Conservation (phyloP, 2,888 invertebrate species). For the Prostheceraeus crozeri region DNA sequence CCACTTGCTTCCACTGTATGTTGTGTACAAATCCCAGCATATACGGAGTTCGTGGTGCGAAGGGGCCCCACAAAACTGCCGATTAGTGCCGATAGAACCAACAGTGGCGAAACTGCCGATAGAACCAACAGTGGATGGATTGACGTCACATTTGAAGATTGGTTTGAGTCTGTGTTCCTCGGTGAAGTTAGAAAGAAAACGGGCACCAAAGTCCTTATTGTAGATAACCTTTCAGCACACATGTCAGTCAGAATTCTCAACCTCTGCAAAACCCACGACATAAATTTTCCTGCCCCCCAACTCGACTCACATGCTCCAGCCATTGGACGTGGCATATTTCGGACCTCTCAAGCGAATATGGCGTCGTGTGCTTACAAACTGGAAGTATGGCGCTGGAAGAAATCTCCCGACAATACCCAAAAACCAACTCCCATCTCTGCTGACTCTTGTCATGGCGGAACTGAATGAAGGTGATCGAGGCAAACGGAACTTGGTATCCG, state of each 20-base stretch:
- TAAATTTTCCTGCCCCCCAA: slow-evolving; percentile 41
- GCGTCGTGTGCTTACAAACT: slow-evolving; percentile 36
- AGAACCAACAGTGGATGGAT: slow-evolving; percentile 4
- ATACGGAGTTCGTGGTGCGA: neutral
- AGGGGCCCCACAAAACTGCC: neutral
- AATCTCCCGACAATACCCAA: slow-evolving; percentile 8
- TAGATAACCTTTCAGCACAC: slow-evolving; percentile 9
- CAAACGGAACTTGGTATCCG: neutral
- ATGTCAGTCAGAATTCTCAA: neutral
- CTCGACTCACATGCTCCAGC: slow-evolving; percentile 42
- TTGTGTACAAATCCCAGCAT: slow-evolving; percentile 8
- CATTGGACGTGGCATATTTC: slow-evolving; percentile 42
- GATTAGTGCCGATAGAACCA: no score
- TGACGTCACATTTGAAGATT: slow-evolving; percentile 18
- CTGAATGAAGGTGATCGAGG: neutral
- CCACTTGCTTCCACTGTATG: slow-evolving; percentile 4
- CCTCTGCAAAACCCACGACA: neutral
- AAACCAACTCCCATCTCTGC: neutral
- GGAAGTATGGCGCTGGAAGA: neutral
- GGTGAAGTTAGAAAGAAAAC: neutral
- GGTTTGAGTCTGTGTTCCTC: neutral
- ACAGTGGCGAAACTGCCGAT: no score
- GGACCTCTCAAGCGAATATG: slow-evolving; percentile 40
- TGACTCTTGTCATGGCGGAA: neutral
- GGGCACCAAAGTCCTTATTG: slow-evolving; percentile 10